Base-by-base conservation (phyloP, 2,888 invertebrate genomes). In the Agonopterix heracliana region DNA sequence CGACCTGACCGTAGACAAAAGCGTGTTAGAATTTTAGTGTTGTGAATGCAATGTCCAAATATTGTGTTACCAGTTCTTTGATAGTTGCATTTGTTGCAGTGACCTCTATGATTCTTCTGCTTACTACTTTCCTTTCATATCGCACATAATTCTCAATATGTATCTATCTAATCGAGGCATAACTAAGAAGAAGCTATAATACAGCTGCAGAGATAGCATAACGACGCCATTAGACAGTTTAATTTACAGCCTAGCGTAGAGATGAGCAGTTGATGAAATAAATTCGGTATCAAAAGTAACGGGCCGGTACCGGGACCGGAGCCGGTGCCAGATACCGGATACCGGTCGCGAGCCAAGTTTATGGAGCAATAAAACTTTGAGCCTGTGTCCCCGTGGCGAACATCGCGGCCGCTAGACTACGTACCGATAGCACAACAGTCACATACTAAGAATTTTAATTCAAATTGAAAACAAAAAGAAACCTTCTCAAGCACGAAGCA, bases 341-440 rank as follows among this genome's bases (percentile, higher is more conserved):
- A 79, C 78, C 68, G 68, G 68, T 64, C 71, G 69, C 66, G 59
- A 48, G 59, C 59, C 61, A 60, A 64, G 61, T 81, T 82, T 82
- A 82, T 81, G 72, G 72, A 53, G 65, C 74, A 69, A 79, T 81
- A 82, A 81, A 82, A 77, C 74, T 72, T 62, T 69, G 73, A 68
- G 77, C 68, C 71, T 63, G 76, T 69, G 79, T 79, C 79, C 78
- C 78, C 71, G 74, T 61, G 62, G 71, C 64, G 67, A 14, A 26
- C 47, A 26, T 26, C 46, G 47, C 43, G 42, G 43, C 43, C 43
- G 13, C 14, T 41, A 41, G 34, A 40, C 17, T 12, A 26, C n/a
- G 47, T 13, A 36, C 35, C 34, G 43, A 49, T 13, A 43, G 43
- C 45, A 49, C 13, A 42, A 13, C 7, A 44, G 9, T n/a, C 44